These are phyloP conservation scores for Bathynomus jamesi DNA, from an alignment of 1,140 invertebrate genomes.

Conservation along the genomic window DNA sequence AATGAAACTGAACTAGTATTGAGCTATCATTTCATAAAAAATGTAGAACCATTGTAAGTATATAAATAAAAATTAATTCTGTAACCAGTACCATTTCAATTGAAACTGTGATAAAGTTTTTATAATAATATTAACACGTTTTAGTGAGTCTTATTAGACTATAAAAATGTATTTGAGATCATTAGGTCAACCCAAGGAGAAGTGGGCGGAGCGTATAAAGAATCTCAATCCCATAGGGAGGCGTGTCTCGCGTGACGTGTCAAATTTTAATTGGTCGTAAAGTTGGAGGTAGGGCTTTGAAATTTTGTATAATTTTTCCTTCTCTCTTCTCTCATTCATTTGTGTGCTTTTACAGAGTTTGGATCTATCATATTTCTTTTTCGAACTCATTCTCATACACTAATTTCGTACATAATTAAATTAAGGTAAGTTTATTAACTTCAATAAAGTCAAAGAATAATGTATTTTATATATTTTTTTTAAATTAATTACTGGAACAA, in stretches of 20 bases:
- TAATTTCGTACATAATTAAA: no score
- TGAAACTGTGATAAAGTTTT: background rate
- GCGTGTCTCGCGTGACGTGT: background rate
- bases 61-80: no score
- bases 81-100: background rate
- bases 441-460: no score
- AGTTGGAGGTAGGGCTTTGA: background rate
- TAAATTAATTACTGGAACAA: no score
- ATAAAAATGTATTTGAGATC: background rate
- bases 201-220: background rate
- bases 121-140: background rate
- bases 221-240: background rate
- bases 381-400: background rate
- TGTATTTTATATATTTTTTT: no score
- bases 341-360: background rate
- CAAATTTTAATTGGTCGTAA: background rate
- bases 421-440: no score
- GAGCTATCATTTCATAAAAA: no score
- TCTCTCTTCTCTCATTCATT: background rate
- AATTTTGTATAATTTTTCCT: background rate
- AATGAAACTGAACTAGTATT: no score
- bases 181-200: background rate
- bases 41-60: no score
- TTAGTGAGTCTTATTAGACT: background rate
- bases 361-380: background rate